A percentile compares a stretch with the other conserved stretches of the same genome.
These are phyloP conservation scores for Lutjanus erythropterus DNA, from an alignment of 2,113 vertebrate species.

Conservation along the genomic window DNA sequence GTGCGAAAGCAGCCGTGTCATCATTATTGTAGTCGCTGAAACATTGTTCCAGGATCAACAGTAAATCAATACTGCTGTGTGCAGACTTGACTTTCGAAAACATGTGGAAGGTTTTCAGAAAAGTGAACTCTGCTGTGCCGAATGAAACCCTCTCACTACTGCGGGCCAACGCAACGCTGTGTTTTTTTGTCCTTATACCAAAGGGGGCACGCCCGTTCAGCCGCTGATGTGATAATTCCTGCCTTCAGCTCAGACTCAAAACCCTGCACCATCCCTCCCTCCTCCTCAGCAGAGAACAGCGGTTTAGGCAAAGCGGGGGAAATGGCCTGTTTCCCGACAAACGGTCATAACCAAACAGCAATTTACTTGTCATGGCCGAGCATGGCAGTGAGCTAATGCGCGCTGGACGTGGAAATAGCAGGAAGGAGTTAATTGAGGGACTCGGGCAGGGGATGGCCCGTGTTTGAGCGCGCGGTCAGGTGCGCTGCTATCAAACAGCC, in stretches of 20 bases:
- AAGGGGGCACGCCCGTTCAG: constrained; percentile 65
- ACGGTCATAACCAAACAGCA: constrained; percentile 82
- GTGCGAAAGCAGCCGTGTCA: constrained; percentile 20
- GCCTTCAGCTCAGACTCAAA: constrained; percentile 73
- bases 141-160: constrained; percentile 50
- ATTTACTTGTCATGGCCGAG: constrained; percentile 82
- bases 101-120: constrained; percentile 22
- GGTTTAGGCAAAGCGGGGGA: constrained; percentile 81
- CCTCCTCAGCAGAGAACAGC: constrained; percentile 55
- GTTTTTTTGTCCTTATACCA: constrained; percentile 53
- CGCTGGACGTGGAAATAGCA: constrained; percentile 80
- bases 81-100: constrained; percentile 16
- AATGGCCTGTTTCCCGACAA: constrained; percentile 82
- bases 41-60: constrained; percentile 53
- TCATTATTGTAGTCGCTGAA: constrained; percentile 20
- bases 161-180: constrained; percentile 40
- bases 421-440: constrained; percentile 84
- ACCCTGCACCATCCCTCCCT: constrained; percentile 49
- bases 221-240: constrained; percentile 82
- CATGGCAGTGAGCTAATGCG: constrained; percentile 69
- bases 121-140: constrained; percentile 10
- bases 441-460: constrained; percentile 59
- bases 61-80: constrained; percentile 37
- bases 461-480: constrained; percentile 71
- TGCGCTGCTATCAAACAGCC: constrained; percentile 77